Evolutionary conservation across 2,113 vertebrate species (phyloP).

Genomic region (Pachyramphus minor): DNA sequence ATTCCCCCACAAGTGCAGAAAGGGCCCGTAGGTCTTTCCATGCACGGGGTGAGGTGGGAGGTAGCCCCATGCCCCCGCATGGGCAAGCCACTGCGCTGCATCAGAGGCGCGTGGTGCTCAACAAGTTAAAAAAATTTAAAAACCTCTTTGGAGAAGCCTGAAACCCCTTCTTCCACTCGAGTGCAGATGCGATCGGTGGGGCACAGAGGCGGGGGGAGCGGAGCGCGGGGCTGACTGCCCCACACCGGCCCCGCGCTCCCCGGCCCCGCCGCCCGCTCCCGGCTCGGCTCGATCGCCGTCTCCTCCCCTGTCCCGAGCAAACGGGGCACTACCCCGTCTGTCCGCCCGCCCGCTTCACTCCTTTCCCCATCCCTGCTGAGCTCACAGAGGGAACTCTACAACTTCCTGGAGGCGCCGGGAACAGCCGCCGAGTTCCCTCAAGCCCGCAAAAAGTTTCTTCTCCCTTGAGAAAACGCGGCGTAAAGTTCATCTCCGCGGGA

Average conservation of each 20-base stretch:
- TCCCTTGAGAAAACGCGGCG: background rate
- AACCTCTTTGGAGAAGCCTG: background rate
- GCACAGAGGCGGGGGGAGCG: too few species aligned
- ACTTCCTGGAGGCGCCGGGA: background rate
- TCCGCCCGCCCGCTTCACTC: background rate
- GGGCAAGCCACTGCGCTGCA: background rate
- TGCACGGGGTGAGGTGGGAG: background rate
- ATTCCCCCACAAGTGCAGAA: background rate
- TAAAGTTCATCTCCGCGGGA: background rate
- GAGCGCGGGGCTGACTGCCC: too few species aligned
- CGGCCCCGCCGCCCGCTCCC: background rate
- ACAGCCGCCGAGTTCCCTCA: background rate
- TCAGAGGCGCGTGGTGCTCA: background rate
- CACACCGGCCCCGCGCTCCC: background rate
- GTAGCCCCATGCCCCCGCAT: background rate
- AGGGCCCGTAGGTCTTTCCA: too few species aligned
- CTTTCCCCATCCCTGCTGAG: background rate
- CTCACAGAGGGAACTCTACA: background rate
- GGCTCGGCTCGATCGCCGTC: too few species aligned
- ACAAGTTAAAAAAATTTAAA: background rate
- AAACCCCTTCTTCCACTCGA: background rate
- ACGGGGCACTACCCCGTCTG: too few species aligned
- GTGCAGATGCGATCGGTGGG: background rate
- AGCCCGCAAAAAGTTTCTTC: background rate
- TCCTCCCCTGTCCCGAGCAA: background rate